phyloP scores from a whole-genome alignment of 2,888 invertebrate genomes.

The Galeruca laticollis region DNA sequence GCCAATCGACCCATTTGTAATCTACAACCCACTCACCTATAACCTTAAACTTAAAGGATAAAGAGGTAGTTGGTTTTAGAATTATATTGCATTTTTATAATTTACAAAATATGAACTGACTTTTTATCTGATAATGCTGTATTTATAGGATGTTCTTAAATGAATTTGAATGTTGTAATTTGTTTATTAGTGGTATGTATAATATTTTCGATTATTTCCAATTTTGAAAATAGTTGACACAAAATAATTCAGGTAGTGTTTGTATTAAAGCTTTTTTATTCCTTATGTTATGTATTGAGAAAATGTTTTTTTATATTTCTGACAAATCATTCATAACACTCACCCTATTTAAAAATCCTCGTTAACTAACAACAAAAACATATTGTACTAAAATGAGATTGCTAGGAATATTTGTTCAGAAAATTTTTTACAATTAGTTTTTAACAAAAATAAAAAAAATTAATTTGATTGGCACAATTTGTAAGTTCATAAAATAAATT shows the following conservation, averaged over 20 bases:
- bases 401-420: conserved; percentile 15
- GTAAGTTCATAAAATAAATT: neutral
- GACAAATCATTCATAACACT: conserved; percentile 39
- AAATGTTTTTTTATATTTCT: conserved; percentile 18
- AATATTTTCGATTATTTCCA: neutral
- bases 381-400: conserved; percentile 24
- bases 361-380: conserved; percentile 45
- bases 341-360: conserved; percentile 42
- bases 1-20: too few relatives aligned
- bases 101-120: too few relatives aligned
- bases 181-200: too few relatives aligned
- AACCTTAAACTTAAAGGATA: too few relatives aligned
- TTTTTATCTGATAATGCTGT: too few relatives aligned
- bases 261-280: neutral
- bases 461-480: neutral
- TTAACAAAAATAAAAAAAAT: neutral
- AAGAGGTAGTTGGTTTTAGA: too few relatives aligned
- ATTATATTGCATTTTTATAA: too few relatives aligned
- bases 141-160: too few relatives aligned
- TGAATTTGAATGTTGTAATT: too few relatives aligned
- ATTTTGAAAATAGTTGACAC: neutral
- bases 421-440: conserved; percentile 12
- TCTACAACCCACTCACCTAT: too few relatives aligned
- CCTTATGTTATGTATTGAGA: conserved; percentile 3
- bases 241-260: neutral